phyloP scores from a whole-genome alignment of 2,113 vertebrate species.

The Apaloderma vittatum region DNA sequence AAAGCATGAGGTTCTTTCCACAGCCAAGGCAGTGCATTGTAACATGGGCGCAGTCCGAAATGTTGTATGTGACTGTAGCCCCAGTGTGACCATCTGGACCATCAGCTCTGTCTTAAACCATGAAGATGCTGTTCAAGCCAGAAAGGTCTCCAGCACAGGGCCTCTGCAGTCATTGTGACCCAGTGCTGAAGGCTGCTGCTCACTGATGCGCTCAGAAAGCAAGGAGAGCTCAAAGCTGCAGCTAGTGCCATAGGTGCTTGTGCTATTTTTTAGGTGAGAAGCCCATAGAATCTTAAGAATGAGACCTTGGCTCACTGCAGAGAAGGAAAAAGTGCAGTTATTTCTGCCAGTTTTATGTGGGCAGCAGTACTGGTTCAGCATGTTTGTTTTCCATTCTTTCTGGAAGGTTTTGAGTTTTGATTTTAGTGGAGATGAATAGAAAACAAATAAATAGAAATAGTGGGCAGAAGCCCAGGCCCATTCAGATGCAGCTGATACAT shows the following conservation, averaged over 20 bases:
- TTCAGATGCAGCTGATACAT: conserved; percentile 41
- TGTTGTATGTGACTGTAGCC: background rate
- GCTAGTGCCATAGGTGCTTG: background rate
- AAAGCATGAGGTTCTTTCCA: background rate
- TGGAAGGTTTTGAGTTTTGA: conserved; percentile 33
- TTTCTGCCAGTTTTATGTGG: background rate
- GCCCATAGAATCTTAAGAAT: background rate
- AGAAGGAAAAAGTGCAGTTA: background rate
- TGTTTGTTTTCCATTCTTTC: conserved; percentile 34
- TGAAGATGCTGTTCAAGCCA: background rate
- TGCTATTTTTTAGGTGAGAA: background rate
- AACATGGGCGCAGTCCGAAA: background rate
- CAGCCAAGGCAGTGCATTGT: background rate
- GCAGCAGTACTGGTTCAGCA: background rate
- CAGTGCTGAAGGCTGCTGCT: background rate
- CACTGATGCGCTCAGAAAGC: background rate
- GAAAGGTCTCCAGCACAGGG: background rate
- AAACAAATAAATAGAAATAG: conserved; percentile 63
- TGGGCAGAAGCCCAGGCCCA: conserved; percentile 22
- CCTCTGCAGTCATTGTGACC: background rate
- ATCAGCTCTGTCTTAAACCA: background rate
- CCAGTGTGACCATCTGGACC: background rate
- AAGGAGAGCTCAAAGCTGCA: background rate
- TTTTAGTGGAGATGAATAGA: conserved; percentile 40
- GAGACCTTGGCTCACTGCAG: background rate